phyloP scores from a whole-genome alignment of 2,797 vertebrate species.

The Sylvia borin region DNA sequence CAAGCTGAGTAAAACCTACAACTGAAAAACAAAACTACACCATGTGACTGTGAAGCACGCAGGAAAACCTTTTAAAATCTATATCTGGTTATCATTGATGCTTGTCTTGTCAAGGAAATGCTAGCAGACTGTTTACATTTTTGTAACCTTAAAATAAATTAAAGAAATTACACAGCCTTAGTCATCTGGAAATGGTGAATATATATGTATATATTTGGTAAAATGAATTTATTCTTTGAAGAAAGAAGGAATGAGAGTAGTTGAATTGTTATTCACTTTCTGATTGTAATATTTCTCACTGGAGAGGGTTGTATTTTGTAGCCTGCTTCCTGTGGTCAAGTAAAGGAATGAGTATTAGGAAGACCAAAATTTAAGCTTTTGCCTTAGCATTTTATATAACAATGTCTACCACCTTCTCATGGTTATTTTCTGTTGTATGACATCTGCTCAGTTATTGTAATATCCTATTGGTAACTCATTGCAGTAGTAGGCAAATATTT shows the following conservation, averaged over 20 bases:
- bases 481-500: not conserved
- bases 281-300: not conserved
- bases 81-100: not conserved
- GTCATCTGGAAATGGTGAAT: not conserved
- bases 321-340: not conserved
- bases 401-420: not conserved
- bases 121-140: not conserved
- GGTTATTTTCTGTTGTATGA: not conserved
- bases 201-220: not conserved
- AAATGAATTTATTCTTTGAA: not conserved
- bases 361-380: not conserved
- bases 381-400: not conserved
- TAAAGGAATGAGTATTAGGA: not conserved
- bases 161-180: not conserved
- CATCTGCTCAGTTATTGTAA: not conserved
- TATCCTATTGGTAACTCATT: not conserved
- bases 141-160: not conserved
- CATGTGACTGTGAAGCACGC: not conserved
- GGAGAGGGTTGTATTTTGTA: not conserved
- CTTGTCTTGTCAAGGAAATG: not conserved
- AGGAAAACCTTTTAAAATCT: not conserved
- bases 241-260: not conserved
- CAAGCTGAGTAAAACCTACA: not conserved
- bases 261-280: not conserved
- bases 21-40: not conserved